These are phyloP conservation scores for Xylota sylvarum DNA, from an alignment of 2,888 invertebrate genomes.

Conservation along the genomic window DNA sequence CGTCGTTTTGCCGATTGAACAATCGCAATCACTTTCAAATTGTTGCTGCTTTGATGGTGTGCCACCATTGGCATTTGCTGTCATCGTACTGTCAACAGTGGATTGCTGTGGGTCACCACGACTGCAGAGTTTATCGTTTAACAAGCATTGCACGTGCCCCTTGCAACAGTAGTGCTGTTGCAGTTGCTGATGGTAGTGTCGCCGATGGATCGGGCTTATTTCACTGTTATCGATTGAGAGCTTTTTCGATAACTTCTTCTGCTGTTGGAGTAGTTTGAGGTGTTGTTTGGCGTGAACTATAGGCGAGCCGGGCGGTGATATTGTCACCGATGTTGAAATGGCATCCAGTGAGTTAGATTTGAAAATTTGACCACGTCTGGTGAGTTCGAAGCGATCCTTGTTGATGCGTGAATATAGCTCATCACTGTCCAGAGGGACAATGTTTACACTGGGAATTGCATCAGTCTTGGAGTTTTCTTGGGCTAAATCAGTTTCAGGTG, in stretches of 20 bases:
- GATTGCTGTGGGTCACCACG: conserved; percentile 50
- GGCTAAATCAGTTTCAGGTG: conserved; percentile 31
- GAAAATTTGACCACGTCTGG: conserved; percentile 81
- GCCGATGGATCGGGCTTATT: conserved; percentile 67
- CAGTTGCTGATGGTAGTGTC: conserved; percentile 67
- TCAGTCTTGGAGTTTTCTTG: conserved; percentile 51
- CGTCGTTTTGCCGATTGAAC: conserved; percentile 76
- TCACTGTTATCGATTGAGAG: conserved; percentile 81
- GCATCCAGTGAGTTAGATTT: conserved; percentile 84
- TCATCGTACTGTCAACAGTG: conserved; percentile 56
- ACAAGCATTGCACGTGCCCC: conserved; percentile 61
- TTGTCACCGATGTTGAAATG: conserved; percentile 81
- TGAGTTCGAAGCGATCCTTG: conserved; percentile 77
- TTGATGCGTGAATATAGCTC: conserved; percentile 84
- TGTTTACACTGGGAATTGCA: conserved; percentile 78
- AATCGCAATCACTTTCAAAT: conserved; percentile 73
- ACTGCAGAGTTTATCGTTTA: conserved; percentile 44
- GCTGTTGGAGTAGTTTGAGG: conserved; percentile 80
- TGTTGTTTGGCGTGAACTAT: conserved; percentile 78
- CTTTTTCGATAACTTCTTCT: conserved; percentile 80
- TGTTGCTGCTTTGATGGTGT: conserved; percentile 52
- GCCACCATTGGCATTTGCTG: conserved; percentile 56
- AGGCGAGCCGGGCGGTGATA: conserved; percentile 82
- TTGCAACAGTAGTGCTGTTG: conserved; percentile 64
- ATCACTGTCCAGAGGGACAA: conserved; percentile 83